Evolutionary conservation across 2,113 vertebrate species (phyloP), one percentile per base, ranked within the genome.

Genomic region (Excalfactoria chinensis): DNA sequence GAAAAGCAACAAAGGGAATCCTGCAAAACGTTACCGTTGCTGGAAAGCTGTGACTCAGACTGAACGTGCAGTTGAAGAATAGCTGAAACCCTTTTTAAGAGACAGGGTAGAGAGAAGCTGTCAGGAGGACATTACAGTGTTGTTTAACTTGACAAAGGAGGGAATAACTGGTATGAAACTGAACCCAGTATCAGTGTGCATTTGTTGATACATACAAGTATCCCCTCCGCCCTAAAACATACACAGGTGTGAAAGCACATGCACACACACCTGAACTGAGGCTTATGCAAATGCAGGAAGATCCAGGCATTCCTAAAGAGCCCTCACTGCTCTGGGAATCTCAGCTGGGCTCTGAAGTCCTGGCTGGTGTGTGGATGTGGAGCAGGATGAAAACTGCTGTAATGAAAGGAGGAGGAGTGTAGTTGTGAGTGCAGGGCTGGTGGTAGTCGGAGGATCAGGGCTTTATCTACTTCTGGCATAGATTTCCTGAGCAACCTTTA

Each of bases 1-100:
- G 66, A 77, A 91, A 93, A 95, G 94, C 83, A 93, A 81, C 88
- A 77, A 82, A 70, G 66, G 62, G 62, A 86, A 92, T 92, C 75
- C 56, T 11, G 3, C 71, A 41, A 44, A 84, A 69, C 77, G 75
- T 78, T 90, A 30, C 37, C 55, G 12, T 67, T 66, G 74, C 70
- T 91, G 84, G 87, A 63, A 86, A 76, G 62, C 56, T 81, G 74
- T 69, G 87, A 44, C 68, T 58, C 41, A 46, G 59, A 62, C 49
- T 72, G 56, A 58, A 69, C 7, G 3, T 1, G 37, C 78, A 95
- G 77, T 11, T 67, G 85, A 62, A 44, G 70, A 79, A 84, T 30
- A 64, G 51, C 37, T 89, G 87, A 89, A 89, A 75, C 74, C n/a
- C 43, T 95, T 80, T 49, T 63, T 2, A 7, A 66, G 59, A 80